phyloP scores from a whole-genome alignment of 2,113 vertebrate genomes.

The Arvicanthis niloticus region DNA sequence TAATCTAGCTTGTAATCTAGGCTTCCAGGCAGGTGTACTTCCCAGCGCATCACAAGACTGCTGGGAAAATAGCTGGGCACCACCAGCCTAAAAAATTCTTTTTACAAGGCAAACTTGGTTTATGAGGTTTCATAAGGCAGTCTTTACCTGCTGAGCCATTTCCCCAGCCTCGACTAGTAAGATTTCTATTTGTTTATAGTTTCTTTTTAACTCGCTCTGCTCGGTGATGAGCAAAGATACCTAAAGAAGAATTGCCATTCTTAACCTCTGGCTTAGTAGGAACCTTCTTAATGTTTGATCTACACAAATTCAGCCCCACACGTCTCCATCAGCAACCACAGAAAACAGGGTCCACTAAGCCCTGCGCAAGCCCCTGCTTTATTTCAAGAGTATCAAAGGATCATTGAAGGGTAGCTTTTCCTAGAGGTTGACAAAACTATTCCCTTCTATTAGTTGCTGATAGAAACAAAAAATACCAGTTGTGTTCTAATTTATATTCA shows the following conservation, averaged over 20 bases:
- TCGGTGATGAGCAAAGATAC: background rate
- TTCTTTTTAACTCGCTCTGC: background rate
- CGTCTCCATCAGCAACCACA: background rate
- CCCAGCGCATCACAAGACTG: background rate
- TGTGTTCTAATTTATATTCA: constrained; percentile 20
- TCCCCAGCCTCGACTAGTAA: background rate
- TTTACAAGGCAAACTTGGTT: background rate
- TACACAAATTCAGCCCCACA: background rate
- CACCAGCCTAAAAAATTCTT: too few relatives aligned
- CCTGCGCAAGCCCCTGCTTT: background rate
- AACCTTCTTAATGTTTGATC: background rate
- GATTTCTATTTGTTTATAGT: background rate
- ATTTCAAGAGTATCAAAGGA: background rate
- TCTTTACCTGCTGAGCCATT: background rate
- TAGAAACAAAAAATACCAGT: constrained; percentile 3
- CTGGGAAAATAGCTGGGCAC: background rate
- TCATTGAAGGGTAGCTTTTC: background rate
- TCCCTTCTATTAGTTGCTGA: background rate
- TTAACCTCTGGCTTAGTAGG: background rate
- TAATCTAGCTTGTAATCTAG: background rate
- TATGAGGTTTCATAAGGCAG: background rate
- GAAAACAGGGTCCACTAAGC: background rate
- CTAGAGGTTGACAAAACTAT: background rate
- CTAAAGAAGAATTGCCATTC: background rate
- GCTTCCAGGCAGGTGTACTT: background rate